These are phyloP conservation scores for Laothoe populi DNA, from an alignment of 2,888 invertebrate species.

Conservation along the genomic window DNA sequence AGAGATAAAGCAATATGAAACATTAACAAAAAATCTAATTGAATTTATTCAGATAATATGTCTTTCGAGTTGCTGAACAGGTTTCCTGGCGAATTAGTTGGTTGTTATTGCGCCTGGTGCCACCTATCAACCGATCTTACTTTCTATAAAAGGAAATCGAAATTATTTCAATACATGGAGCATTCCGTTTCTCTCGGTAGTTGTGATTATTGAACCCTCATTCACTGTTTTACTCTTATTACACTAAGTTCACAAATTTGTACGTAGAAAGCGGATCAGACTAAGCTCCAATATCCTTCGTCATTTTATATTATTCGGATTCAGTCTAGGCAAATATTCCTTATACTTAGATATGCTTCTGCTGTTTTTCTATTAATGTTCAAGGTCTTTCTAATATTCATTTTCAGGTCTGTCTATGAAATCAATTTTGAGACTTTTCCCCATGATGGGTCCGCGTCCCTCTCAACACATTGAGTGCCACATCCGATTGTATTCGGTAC, in stretches of 20 bases:
- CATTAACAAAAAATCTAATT: not conserved
- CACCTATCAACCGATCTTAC: conserved; percentile 76
- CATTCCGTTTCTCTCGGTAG: conserved; percentile 79
- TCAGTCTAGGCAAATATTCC: not conserved
- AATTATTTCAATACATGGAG: conserved; percentile 77
- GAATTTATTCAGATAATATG: conserved; percentile 13
- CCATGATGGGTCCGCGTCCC: conserved; percentile 37
- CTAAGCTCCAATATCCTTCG: conserved; percentile 8
- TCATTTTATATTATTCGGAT: not conserved
- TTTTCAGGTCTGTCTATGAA: not conserved
- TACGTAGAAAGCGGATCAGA: conserved; percentile 29
- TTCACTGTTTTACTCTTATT: conserved; percentile 68
- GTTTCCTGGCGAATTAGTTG: conserved; percentile 54
- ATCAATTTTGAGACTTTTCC: not conserved
- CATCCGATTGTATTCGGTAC: conserved; percentile 63
- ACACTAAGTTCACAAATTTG: conserved; percentile 38
- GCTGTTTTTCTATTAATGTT: conserved; percentile 36
- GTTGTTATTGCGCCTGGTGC: conserved; percentile 53
- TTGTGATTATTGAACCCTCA: conserved; percentile 67
- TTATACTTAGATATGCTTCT: not conserved
- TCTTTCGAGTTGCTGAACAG: conserved; percentile 44
- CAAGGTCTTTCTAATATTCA: conserved; percentile 28
- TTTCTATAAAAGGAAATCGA: conserved; percentile 84
- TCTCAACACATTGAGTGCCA: conserved; percentile 57
- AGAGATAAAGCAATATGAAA: not conserved